These are phyloP conservation scores for Microhierax caerulescens DNA, from an alignment of 2,797 vertebrate species.

Conservation along the genomic window DNA sequence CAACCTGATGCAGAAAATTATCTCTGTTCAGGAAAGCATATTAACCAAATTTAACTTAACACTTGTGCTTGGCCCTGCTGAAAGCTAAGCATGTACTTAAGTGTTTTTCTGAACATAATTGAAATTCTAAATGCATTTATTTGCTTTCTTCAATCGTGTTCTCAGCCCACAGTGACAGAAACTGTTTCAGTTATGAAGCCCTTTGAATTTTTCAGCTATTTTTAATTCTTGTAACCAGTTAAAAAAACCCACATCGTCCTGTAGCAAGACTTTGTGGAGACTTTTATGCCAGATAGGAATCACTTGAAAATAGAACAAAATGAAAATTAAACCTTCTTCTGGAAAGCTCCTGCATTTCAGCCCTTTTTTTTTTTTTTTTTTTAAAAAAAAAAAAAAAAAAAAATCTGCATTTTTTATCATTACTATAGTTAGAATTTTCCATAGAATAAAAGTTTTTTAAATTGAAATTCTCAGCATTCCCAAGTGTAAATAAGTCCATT, in stretches of 20 bases:
- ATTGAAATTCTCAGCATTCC: neutral
- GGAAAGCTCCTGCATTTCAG: neutral
- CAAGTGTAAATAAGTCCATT: neutral
- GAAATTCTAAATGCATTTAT: neutral
- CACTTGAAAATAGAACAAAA: neutral
- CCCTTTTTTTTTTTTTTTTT: neutral
- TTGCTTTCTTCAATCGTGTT: neutral
- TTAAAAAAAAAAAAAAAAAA: no score
- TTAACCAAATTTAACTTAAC: constrained; percentile 18
- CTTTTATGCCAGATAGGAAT: neutral
- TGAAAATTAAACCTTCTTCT: neutral
- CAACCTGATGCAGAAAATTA: constrained; percentile 44
- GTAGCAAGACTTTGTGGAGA: neutral
- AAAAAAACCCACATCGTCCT: neutral
- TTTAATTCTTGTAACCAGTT: neutral
- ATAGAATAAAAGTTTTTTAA: neutral
- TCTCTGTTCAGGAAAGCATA: constrained; percentile 22
- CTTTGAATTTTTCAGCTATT: neutral
- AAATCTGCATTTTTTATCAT: neutral
- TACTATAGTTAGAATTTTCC: neutral
- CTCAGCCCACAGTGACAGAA: neutral
- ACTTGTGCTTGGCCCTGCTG: neutral
- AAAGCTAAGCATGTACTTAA: neutral
- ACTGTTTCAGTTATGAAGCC: neutral
- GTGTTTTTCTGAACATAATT: neutral